Evolutionary conservation across 2,888 invertebrate species (phyloP), one percentile per base, ranked within the genome.

Genomic region (Parthenolecanium corni): DNA sequence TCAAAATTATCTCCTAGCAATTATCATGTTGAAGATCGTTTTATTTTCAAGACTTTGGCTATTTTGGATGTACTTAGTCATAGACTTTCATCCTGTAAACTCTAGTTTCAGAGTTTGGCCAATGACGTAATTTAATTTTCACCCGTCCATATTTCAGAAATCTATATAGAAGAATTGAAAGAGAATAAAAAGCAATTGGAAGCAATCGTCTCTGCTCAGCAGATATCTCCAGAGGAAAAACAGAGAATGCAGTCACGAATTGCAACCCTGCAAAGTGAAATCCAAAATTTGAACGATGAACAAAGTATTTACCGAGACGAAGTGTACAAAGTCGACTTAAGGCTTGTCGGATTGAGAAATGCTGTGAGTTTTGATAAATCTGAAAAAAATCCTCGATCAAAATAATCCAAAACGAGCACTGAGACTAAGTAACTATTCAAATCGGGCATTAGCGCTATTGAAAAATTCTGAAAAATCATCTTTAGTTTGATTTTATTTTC

Each of bases 251-350:
- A 61, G 49, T 36, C 31, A 9, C 25, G 49, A 61, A 36, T 61
- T 18, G 61, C 61, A 3, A 6, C 24, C 6, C 40, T 61, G 11
- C 49, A 40, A 23, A 24, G 47, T 21, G 61, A 49, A 23, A 21
- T 31, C 16, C 49, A 36, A 3, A 47, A 61, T 18, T 16, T 36
- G 2, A 25, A 51, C 3, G 51, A 61, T n/a, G 23, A 38, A 40
- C 47, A 49, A 1, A 46, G 16, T 14, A 49, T 49, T 21, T 61
- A 51, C 14, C 46, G 49, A 51, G 23, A 40, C 16, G 61, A 61
- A 49, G 40, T 61, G n/a, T 61, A 61, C 11, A 61, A 61, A 51
- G 49, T 36, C 12, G 61, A 61, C 16, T 36, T 61, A 6, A 20
- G 49, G 14, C 20, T 61, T 12, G 61, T 61, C 2, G 38, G 21